Conservation (phyloP, 2,113 vertebrate species). For the Proteles cristata region DNA sequence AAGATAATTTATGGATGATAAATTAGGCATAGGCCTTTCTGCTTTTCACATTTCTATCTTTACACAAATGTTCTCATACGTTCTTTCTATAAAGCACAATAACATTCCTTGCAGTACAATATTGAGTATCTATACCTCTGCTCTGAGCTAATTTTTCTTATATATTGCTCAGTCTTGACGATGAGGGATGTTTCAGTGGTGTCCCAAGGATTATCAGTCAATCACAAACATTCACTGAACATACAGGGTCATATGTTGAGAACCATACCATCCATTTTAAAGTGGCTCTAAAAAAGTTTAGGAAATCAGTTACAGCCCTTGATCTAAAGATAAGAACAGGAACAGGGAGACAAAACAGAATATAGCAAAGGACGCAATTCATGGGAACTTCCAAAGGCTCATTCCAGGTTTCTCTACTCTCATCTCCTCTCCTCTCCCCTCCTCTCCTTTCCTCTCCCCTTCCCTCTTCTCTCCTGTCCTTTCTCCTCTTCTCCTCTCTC, state of each 20-base stretch:
- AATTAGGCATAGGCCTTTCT: not conserved
- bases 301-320: not conserved
- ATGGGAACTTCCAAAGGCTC: not conserved
- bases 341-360: constrained; percentile 45
- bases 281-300: constrained; percentile 27
- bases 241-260: not conserved
- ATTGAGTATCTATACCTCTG: constrained; percentile 59
- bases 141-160: constrained; percentile 59
- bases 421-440: too few relatives aligned
- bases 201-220: constrained; percentile 45
- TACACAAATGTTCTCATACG: constrained; percentile 48
- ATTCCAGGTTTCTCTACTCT: not conserved
- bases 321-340: constrained; percentile 33
- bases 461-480: too few relatives aligned
- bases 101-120: constrained; percentile 55
- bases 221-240: constrained; percentile 57
- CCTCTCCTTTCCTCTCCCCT: not conserved
- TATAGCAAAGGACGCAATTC: not conserved
- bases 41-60: constrained; percentile 54
- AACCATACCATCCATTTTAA: not conserved
- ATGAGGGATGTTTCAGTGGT: constrained; percentile 25
- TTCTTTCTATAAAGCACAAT: constrained; percentile 54
- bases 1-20: constrained; percentile 36
- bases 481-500: not conserved
- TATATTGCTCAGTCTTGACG: constrained; percentile 29